These are phyloP conservation scores for Poecilia velifera DNA, from an alignment of 2,797 vertebrate species.

Conservation along the genomic window DNA sequence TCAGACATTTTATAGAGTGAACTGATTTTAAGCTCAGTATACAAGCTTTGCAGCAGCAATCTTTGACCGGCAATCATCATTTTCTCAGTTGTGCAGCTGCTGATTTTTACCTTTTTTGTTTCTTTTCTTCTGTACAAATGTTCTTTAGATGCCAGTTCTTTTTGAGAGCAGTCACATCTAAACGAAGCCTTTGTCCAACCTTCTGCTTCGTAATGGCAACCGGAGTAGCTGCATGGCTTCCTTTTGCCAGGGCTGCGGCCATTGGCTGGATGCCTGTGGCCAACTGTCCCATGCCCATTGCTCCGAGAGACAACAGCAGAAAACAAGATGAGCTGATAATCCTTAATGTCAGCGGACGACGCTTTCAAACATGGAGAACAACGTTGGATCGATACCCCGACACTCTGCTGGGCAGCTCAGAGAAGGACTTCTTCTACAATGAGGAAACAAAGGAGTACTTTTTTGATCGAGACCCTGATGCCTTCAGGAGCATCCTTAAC, in stretches of 20 bases:
- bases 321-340: conserved; percentile 93
- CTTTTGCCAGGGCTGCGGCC: conserved; percentile 95
- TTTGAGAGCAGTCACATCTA: conserved; percentile 70
- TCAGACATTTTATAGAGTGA: conserved; percentile 19
- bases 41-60: neutral
- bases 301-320: conserved; percentile 90
- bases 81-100: conserved; percentile 7
- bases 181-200: conserved; percentile 52
- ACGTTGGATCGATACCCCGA: conserved; percentile 97
- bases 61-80: conserved; percentile 1
- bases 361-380: conserved; percentile 98
- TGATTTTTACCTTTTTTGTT: conserved; percentile 21
- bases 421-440: conserved; percentile 98
- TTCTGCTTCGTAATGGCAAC: conserved; percentile 88
- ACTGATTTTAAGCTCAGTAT: conserved; percentile 21
- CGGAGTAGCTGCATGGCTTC: conserved; percentile 96
- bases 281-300: conserved; percentile 95
- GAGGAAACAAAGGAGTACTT: conserved; percentile 99
- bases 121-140: conserved; percentile 17
- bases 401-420: conserved; percentile 94
- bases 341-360: conserved; percentile 94
- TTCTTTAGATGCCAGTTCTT: conserved; percentile 81
- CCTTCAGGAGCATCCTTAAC: conserved; percentile 96
- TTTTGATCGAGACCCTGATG: conserved; percentile 96
- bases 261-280: conserved; percentile 99